Conservation (phyloP, 1,140 invertebrate genomes). For the Zaprionus vittiger region DNA sequence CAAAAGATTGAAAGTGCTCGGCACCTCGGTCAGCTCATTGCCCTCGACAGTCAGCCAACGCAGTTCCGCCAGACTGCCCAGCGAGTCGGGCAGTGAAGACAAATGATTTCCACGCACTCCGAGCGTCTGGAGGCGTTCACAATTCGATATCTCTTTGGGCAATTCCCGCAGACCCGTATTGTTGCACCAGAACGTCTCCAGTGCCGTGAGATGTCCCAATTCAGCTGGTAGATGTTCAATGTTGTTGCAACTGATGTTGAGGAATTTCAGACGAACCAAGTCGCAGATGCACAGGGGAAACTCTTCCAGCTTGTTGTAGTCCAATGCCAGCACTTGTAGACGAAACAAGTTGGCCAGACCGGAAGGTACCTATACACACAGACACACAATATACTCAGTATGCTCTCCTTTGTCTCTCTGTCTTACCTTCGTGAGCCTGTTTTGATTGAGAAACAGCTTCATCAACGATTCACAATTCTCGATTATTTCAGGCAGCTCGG, state of each 20-base stretch:
- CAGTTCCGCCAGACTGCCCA: constrained; percentile 85
- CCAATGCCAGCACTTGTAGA: constrained; percentile 85
- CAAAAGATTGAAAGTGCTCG: constrained; percentile 85
- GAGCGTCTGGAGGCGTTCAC: constrained; percentile 90
- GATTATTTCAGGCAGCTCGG: constrained; percentile 85
- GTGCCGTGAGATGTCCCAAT: constrained; percentile 89
- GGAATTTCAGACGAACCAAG: constrained; percentile 88
- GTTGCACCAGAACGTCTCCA: constrained; percentile 91
- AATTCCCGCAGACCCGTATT: constrained; percentile 86
- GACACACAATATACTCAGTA: not conserved
- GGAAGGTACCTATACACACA: constrained; percentile 65
- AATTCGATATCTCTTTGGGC: constrained; percentile 89
- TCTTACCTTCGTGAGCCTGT: constrained; percentile 85
- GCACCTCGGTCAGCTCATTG: constrained; percentile 85
- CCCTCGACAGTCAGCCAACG: constrained; percentile 87
- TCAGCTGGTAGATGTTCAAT: constrained; percentile 88
- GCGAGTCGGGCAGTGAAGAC: constrained; percentile 85
- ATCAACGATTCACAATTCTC: constrained; percentile 85
- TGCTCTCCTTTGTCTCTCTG: constrained; percentile 13
- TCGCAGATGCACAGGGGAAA: constrained; percentile 87
- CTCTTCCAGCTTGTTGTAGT: constrained; percentile 89
- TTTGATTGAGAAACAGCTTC: constrained; percentile 86
- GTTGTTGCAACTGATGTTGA: constrained; percentile 94
- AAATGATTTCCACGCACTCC: constrained; percentile 87
- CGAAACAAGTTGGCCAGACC: constrained; percentile 72